Conservation (phyloP, 2,797 vertebrate genomes). For the Chaunax sp. region DNA sequence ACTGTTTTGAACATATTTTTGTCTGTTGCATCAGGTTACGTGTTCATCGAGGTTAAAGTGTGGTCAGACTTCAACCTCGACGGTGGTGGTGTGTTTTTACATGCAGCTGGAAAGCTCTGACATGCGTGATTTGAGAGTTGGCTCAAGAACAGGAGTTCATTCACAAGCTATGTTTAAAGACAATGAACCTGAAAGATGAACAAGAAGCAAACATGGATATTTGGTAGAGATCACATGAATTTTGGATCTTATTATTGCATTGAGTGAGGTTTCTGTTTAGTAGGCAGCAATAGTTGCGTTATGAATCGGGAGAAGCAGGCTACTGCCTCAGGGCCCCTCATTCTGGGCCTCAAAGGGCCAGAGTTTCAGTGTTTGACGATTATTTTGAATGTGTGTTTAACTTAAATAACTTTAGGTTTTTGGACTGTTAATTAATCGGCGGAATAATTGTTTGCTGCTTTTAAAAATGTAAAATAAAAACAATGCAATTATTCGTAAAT, state of each 20-base stretch:
- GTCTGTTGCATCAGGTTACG: neutral
- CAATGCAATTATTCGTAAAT: no score
- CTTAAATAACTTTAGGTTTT: neutral
- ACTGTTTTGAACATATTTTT: neutral
- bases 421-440: no score
- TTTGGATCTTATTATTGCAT: neutral
- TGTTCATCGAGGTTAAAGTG: neutral
- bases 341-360: neutral
- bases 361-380: neutral
- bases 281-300: neutral
- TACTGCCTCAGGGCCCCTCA: no score
- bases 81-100: neutral
- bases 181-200: neutral
- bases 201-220: neutral
- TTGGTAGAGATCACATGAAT: neutral
- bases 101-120: neutral
- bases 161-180: constrained; percentile 7
- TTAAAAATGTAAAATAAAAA: no score
- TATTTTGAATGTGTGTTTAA: neutral
- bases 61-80: neutral
- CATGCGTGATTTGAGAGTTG: constrained; percentile 5
- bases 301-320: no score
- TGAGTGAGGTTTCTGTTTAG: constrained; percentile 3
- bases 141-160: constrained; percentile 11
- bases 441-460: no score